These are phyloP conservation scores for Pseudocheirus occidentalis DNA, from an alignment of 2,797 vertebrate species.

Conservation along the genomic window DNA sequence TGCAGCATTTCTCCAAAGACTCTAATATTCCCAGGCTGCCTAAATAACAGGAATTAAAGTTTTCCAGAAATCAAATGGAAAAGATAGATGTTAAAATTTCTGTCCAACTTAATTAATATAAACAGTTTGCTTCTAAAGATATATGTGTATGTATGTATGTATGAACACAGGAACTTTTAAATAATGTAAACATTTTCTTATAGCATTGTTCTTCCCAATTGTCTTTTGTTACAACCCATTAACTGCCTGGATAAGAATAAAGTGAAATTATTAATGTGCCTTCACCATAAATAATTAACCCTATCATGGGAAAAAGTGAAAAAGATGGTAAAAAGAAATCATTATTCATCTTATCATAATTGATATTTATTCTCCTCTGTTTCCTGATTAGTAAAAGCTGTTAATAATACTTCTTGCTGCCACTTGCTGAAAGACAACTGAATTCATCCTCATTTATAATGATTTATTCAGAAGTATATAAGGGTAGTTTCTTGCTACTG, in stretches of 20 bases:
- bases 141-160: neutral
- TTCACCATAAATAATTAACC: slow-evolving; percentile 66
- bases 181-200: slow-evolving; percentile 21
- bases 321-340: slow-evolving; percentile 44
- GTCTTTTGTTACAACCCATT: slow-evolving; percentile 34
- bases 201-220: slow-evolving; percentile 17
- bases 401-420: slow-evolving; percentile 67
- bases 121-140: slow-evolving; percentile 1
- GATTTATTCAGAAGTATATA: slow-evolving; percentile 33
- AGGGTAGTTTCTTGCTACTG: slow-evolving; percentile 48
- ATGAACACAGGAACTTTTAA: slow-evolving; percentile 43
- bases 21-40: neutral
- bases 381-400: slow-evolving; percentile 65
- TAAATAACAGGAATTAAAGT: neutral
- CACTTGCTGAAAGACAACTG: slow-evolving; percentile 60
- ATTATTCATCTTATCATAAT: slow-evolving; percentile 48
- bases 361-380: slow-evolving; percentile 62
- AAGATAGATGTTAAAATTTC: neutral
- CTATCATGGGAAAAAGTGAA: slow-evolving; percentile 28
- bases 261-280: slow-evolving; percentile 58
- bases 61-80: neutral
- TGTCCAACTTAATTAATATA: neutral
- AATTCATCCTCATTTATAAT: slow-evolving; percentile 68
- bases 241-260: slow-evolving; percentile 58
- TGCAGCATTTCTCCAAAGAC: neutral